Conservation (phyloP, 1,140 invertebrate species). For the Drosophila equinoxialis region DNA sequence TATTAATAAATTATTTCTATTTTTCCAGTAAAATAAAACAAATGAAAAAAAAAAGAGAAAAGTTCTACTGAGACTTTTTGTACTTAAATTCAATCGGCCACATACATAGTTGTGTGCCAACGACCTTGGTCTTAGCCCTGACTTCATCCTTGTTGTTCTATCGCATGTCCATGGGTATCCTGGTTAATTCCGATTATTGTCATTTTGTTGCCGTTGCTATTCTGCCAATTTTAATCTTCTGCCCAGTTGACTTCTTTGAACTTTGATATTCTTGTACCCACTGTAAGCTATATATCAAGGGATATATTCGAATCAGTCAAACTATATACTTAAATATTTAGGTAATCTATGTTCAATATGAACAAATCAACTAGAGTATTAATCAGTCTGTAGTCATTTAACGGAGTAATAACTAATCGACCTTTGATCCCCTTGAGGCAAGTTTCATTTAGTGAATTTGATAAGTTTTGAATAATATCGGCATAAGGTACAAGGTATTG, state of each 20-base stretch:
- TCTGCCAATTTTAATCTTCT: constrained; percentile 8
- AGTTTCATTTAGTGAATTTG: too few relatives aligned
- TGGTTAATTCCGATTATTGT: constrained; percentile 52
- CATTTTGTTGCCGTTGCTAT: constrained; percentile 19
- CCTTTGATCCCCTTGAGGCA: too few relatives aligned
- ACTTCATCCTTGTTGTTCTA: constrained; percentile 21
- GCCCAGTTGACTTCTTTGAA: constrained; percentile 57
- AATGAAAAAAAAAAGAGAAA: constrained; percentile 16
- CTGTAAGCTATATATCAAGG: not conserved
- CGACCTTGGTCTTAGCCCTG: constrained; percentile 48
- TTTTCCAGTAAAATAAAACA: constrained; percentile 3
- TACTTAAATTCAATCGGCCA: constrained; percentile 19
- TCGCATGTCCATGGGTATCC: constrained; percentile 42
- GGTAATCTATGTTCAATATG: too few relatives aligned
- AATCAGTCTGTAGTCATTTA: too few relatives aligned
- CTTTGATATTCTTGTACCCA: constrained; percentile 63
- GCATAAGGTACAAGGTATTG: too few relatives aligned
- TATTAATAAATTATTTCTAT: constrained; percentile 66
- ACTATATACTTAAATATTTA: too few relatives aligned
- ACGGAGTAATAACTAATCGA: too few relatives aligned
- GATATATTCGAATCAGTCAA: not conserved
- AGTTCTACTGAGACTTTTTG: constrained; percentile 37
- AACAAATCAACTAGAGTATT: too few relatives aligned
- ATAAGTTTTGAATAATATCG: too few relatives aligned
- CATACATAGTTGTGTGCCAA: constrained; percentile 33